Percentiles rank a stretch among this genome's conserved stretches.
phyloP scores from a whole-genome alignment of 2,113 vertebrate genomes.

The Sapayoa aenigma region DNA sequence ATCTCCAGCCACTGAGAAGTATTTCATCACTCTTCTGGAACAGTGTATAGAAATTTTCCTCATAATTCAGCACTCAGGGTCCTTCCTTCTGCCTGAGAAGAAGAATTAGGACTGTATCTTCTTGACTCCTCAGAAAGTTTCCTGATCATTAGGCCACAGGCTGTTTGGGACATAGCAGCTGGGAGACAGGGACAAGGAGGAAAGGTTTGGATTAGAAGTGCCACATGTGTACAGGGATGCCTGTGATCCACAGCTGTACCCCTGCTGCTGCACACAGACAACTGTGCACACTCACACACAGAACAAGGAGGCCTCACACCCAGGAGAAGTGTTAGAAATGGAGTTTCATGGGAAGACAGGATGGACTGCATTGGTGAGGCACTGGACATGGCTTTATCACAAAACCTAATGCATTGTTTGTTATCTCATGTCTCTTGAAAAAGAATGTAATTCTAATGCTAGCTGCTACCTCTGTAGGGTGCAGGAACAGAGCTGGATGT shows the following conservation, averaged over 20 bases:
- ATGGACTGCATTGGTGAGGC: background rate
- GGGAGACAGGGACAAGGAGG: background rate
- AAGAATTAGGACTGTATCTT: background rate
- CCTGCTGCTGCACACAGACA: background rate
- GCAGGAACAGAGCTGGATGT: background rate
- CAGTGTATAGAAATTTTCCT: background rate
- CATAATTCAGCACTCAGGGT: background rate
- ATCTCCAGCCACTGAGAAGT: background rate
- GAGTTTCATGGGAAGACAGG: background rate
- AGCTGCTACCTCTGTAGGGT: background rate
- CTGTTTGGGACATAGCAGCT: background rate
- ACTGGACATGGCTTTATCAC: background rate
- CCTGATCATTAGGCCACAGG: background rate
- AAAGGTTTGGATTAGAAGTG: background rate
- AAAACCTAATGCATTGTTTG: background rate
- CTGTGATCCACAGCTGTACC: accelerated
- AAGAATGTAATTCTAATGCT: background rate
- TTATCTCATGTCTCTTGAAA: background rate
- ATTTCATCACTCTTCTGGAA: background rate
- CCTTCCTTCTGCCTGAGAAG: background rate
- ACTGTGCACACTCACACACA: accelerated
- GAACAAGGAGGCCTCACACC: background rate
- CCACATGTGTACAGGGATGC: background rate
- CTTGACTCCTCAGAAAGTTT: background rate
- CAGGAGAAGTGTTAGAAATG: background rate